A percentile compares a stretch with the other conserved stretches of the same genome.
Conservation (phyloP, 2,888 invertebrate species). For the Trachelus troglodyta region DNA sequence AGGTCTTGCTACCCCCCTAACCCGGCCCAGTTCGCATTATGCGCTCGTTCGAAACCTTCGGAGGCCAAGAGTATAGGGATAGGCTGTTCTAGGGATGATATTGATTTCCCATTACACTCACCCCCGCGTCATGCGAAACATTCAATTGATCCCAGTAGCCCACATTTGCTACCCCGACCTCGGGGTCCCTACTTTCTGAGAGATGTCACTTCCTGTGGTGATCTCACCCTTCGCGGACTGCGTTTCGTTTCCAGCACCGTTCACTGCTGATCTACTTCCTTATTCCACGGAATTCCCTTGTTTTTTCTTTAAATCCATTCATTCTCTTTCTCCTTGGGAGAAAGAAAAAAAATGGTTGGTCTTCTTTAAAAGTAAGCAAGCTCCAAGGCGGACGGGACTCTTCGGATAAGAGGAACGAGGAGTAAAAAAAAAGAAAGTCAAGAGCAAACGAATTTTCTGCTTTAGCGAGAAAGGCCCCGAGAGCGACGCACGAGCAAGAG, state of each 20-base stretch:
- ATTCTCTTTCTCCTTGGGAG: neutral
- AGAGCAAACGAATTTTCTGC: neutral
- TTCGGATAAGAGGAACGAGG: neutral
- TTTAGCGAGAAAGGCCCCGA: neutral
- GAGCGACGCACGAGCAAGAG: neutral
- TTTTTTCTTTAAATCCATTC: neutral
- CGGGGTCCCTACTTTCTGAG: slow-evolving; percentile 30
- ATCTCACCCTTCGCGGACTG: slow-evolving; percentile 12
- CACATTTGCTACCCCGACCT: slow-evolving; percentile 41
- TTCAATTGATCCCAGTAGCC: slow-evolving; percentile 53
- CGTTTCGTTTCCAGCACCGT: neutral
- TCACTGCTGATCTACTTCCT: neutral
- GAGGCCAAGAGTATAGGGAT: neutral
- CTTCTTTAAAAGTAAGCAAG: neutral
- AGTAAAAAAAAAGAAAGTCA: neutral
- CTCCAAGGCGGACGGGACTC: neutral
- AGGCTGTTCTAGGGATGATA: slow-evolving; percentile 34
- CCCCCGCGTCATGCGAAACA: slow-evolving; percentile 34
- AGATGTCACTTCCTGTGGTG: slow-evolving; percentile 42
- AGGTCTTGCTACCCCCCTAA: neutral
- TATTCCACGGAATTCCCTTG: neutral
- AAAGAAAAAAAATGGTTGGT: neutral
- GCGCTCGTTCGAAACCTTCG: neutral
- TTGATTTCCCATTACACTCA: slow-evolving; percentile 58
- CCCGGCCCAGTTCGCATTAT: neutral